A percentile compares a stretch with the other conserved stretches of the same genome.
Evolutionary conservation across 1,140 invertebrate species (phyloP).

Genomic region (Amphibalanus amphitrite): DNA sequence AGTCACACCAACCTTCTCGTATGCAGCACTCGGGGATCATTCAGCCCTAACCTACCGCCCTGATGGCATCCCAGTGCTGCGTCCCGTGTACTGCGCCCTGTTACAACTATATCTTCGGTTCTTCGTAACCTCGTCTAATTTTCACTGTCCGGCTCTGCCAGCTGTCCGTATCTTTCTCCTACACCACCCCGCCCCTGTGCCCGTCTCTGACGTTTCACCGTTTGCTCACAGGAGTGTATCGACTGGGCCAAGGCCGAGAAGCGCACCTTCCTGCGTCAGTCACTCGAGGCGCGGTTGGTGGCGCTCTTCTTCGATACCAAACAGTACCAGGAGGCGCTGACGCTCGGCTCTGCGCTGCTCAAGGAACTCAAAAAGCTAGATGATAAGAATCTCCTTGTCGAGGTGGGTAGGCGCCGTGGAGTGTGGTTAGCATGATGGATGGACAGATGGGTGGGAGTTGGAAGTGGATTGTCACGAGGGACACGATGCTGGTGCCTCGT

Average conservation of each 20-base stretch:
- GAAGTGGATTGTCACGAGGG: too few relatives aligned
- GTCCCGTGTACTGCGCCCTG: not conserved
- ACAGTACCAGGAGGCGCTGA: conserved; percentile 69
- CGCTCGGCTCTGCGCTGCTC: conserved; percentile 63
- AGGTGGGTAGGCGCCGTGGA: too few relatives aligned
- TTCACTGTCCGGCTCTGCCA: not conserved
- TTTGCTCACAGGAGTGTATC: conserved; percentile 61
- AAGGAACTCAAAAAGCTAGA: conserved; percentile 96
- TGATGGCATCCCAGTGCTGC: too few relatives aligned
- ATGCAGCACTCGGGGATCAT: too few relatives aligned
- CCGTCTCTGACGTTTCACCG: not conserved
- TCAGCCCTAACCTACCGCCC: too few relatives aligned
- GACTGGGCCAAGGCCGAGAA: conserved; percentile 98
- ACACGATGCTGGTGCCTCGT: too few relatives aligned
- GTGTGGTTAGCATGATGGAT: too few relatives aligned
- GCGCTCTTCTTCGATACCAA: conserved; percentile 87
- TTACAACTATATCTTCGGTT: too few relatives aligned
- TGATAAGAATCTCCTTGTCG: conserved; percentile 95
- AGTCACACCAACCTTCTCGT: too few relatives aligned
- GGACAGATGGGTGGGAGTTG: too few relatives aligned
- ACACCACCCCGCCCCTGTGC: too few relatives aligned
- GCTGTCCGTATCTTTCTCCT: not conserved
- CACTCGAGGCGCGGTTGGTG: conserved; percentile 79
- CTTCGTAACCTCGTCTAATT: too few relatives aligned
- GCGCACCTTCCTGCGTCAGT: conserved; percentile 89